Evolutionary conservation across 2,113 vertebrate genomes (phyloP).

Genomic region (Chaetodon auriga): DNA sequence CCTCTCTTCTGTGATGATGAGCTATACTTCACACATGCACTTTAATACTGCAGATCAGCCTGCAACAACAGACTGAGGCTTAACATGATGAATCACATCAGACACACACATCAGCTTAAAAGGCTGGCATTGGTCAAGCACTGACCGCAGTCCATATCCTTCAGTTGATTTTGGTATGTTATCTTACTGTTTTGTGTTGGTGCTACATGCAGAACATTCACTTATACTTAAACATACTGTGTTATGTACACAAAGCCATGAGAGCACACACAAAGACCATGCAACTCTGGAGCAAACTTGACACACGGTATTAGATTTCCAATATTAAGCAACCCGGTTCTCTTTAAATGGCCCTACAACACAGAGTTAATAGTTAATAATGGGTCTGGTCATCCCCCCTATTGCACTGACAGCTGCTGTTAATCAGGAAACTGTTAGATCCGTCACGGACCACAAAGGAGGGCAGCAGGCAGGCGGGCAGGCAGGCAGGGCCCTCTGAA

Average conservation of each 20-base stretch:
- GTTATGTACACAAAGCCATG: neutral
- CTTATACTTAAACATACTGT: neutral
- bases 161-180: neutral
- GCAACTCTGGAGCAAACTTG: neutral
- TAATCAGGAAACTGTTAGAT: slow-evolving; percentile 69
- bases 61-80: slow-evolving; percentile 34
- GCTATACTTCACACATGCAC: slow-evolving; percentile 22
- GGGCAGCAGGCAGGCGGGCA: slow-evolving; percentile 50
- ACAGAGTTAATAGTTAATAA: slow-evolving; percentile 53
- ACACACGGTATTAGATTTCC: neutral
- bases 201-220: neutral
- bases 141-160: neutral
- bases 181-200: neutral
- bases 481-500: slow-evolving; percentile 27
- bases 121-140: neutral
- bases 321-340: slow-evolving; percentile 3
- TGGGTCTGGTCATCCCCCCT: slow-evolving; percentile 27
- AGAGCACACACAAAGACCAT: neutral
- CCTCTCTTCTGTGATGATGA: slow-evolving; percentile 59
- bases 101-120: slow-evolving; percentile 8
- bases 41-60: slow-evolving; percentile 27
- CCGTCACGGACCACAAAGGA: slow-evolving; percentile 44
- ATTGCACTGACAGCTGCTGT: slow-evolving; percentile 70
- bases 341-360: slow-evolving; percentile 4
- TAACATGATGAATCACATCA: slow-evolving; percentile 20